Conservation (phyloP, 2,888 invertebrate species). For the Andricus quercusramuli region DNA sequence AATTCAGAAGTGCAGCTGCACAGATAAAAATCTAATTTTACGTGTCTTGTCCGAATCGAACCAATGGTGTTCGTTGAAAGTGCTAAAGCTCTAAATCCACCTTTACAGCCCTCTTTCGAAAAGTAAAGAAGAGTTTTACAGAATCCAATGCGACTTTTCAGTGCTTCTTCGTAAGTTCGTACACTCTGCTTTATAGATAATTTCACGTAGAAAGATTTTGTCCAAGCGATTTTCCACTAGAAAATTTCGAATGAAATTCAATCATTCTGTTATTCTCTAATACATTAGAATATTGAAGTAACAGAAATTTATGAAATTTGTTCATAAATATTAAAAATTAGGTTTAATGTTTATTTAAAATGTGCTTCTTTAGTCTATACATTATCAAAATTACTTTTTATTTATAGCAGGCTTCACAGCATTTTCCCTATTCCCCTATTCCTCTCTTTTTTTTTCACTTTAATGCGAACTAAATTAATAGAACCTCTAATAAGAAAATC, state of each 20-base stretch:
- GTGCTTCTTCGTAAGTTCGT: neutral
- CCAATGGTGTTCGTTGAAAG: neutral
- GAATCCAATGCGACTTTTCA: slow-evolving; percentile 11
- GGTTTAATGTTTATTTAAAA: too few species aligned
- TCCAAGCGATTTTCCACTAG: neutral
- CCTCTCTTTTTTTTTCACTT: too few species aligned
- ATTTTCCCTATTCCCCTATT: too few species aligned
- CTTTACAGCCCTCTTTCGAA: slow-evolving; percentile 18
- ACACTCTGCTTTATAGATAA: slow-evolving; percentile 4
- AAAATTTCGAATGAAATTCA: neutral
- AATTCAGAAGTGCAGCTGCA: neutral
- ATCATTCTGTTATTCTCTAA: neutral
- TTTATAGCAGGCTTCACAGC: too few species aligned
- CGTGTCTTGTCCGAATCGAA: slow-evolving; percentile 23
- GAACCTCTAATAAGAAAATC: too few species aligned
- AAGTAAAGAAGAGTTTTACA: slow-evolving; percentile 1
- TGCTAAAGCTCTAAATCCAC: slow-evolving; percentile 26
- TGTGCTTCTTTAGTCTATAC: too few species aligned
- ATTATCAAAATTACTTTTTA: too few species aligned
- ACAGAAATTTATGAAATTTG: too few species aligned
- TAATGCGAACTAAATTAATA: too few species aligned
- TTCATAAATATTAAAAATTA: too few species aligned
- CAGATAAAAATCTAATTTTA: neutral
- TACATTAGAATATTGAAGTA: too few species aligned
- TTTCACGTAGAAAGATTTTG: neutral